phyloP scores from a whole-genome alignment of 1,140 invertebrate species.

The Caenorhabditis brenneri region DNA sequence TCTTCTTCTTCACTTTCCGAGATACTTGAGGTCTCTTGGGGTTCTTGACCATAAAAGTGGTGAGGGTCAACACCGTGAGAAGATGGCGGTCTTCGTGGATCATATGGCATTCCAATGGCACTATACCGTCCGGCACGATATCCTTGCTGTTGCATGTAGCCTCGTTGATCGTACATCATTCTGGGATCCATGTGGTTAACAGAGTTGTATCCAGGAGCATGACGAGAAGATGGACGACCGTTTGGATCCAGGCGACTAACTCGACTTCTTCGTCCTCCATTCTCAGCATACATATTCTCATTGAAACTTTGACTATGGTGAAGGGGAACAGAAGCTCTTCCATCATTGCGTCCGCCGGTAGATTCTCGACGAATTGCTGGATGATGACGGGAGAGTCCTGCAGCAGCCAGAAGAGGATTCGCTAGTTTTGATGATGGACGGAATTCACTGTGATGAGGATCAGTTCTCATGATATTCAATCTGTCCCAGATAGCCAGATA shows the following conservation, averaged over 20 bases:
- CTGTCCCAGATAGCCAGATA: not conserved
- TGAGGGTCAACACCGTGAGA: not conserved
- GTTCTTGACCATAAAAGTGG: not conserved
- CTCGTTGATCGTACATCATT: not conserved
- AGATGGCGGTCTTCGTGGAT: not conserved
- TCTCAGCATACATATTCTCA: not conserved
- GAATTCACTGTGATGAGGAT: not conserved
- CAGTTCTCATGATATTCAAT: not conserved
- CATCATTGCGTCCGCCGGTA: not conserved
- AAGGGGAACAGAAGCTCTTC: not conserved
- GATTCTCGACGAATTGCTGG: constrained; percentile 17
- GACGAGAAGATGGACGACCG: not conserved
- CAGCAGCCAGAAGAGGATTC: constrained; percentile 2
- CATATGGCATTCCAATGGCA: not conserved
- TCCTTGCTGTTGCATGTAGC: not conserved
- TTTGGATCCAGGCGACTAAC: constrained; percentile 3
- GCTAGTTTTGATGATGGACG: not conserved
- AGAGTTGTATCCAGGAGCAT: not conserved
- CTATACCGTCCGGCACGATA: not conserved
- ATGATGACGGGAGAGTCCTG: not conserved
- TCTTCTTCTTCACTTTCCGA: not conserved
- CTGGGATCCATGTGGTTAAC: not conserved
- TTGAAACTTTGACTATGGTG: constrained; percentile 19
- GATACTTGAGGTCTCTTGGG: not conserved
- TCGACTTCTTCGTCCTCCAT: not conserved